Evolutionary conservation across 1,140 invertebrate genomes (phyloP), one percentile per base, ranked within the genome.

Genomic region (Lasaia peninsularis): DNA sequence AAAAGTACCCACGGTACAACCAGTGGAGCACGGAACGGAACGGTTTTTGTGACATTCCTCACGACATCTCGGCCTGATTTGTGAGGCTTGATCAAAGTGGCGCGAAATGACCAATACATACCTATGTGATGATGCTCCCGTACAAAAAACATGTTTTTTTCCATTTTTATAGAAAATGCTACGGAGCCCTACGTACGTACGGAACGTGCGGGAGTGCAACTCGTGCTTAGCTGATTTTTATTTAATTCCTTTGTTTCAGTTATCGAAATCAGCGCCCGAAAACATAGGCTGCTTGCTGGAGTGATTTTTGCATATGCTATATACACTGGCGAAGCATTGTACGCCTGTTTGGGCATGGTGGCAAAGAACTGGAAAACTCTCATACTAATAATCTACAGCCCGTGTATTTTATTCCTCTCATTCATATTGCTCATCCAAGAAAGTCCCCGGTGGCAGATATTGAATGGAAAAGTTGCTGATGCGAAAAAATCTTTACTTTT

Each of bases 381-480:
- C 11, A 87, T 95, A 11, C 89, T 92, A 16, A 88, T 93, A 6
- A 89, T 94, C 16, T 95, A 95, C 57, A 80, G 84, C 0, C 93
- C 94, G 1, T 91, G 92, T 14, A 66, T 96, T 2, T 71, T 94
- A 2, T 90, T 94, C 14, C 69, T 95, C 1, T 76, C 89, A 2
- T 91, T 93, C 63, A 89, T 91, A 34, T 90, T 91, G 69, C 65
- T 93, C 24, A 62, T 93, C 5, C 90, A 91, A 11, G 93, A 94
- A 78, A 94, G 93, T 52, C 89, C 93, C 8, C 83, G 95, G 67
- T 97, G 95, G 95, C 89, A 95, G 14, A 76, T 96, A 20, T 91
- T 94, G 0, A 93, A 93, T 51, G 92, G 93, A 1, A 93, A 92
- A 76, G 91, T 92, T 33, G 88, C 93, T 2, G 89, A 93, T 60